phyloP scores from a whole-genome alignment of 2,888 invertebrate species.

The Acrobeloides nanus region DNA sequence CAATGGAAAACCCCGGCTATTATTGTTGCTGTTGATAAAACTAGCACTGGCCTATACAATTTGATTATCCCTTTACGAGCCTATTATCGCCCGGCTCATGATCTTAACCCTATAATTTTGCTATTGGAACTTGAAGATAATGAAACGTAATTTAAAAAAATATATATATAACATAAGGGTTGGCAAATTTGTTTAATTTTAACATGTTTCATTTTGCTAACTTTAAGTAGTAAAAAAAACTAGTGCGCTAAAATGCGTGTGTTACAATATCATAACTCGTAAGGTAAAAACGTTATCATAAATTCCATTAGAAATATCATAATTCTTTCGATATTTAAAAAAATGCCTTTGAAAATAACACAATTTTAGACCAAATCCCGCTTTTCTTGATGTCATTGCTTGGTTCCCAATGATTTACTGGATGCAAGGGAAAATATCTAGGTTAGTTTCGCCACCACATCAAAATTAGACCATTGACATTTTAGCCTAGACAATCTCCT shows the following conservation, averaged over 20 bases:
- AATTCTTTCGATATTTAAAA: too few species aligned
- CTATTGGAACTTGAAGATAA: slow-evolving; percentile 66
- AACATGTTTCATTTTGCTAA: neutral
- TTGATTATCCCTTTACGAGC: slow-evolving; percentile 93
- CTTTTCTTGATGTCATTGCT: slow-evolving; percentile 87
- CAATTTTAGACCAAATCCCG: slow-evolving; percentile 69
- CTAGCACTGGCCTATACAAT: slow-evolving; percentile 94
- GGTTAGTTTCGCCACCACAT: slow-evolving; percentile 60
- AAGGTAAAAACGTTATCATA: too few species aligned
- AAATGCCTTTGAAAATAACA: too few species aligned
- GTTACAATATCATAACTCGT: too few species aligned
- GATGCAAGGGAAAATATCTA: slow-evolving; percentile 94
- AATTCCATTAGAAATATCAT: too few species aligned
- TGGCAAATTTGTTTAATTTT: too few species aligned
- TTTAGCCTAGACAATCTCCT: slow-evolving; percentile 67
- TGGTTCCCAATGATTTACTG: slow-evolving; percentile 95
- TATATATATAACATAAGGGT: too few species aligned
- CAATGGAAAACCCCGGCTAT: slow-evolving; percentile 96
- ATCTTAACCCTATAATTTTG: slow-evolving; percentile 87
- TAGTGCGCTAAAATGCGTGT: too few species aligned
- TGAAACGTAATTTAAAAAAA: slow-evolving; percentile 3
- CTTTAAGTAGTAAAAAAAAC: too few species aligned
- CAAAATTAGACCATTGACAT: slow-evolving; percentile 1
- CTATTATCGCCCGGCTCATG: slow-evolving; percentile 85
- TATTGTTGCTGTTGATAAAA: slow-evolving; percentile 90